Percentiles rank a stretch among this genome's conserved stretches.
Evolutionary conservation across 1,140 invertebrate genomes (phyloP).

Genomic region (Pseudomyrmex pallidus): DNA sequence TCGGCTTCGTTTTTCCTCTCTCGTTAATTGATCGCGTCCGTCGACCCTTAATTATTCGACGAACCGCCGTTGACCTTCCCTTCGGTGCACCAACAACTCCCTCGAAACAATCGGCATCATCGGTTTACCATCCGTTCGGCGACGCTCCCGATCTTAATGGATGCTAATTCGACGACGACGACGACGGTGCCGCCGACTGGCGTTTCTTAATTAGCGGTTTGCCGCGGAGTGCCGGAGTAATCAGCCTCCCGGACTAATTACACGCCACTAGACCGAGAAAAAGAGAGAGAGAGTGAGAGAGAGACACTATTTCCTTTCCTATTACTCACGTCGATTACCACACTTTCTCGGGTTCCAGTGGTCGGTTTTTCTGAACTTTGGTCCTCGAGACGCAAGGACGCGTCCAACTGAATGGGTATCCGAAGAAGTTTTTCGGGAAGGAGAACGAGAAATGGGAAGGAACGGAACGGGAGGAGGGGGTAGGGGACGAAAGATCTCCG

Average conservation of each 20-base stretch:
- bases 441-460: background rate
- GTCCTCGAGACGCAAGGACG: slow-evolving; percentile 22
- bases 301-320: slow-evolving; percentile 31
- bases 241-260: slow-evolving; percentile 71
- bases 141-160: slow-evolving; percentile 70
- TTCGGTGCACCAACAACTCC: slow-evolving; percentile 7
- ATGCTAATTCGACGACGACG: slow-evolving; percentile 73
- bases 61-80: slow-evolving; percentile 57
- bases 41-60: slow-evolving; percentile 75
- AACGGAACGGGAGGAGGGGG: background rate
- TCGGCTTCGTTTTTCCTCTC: slow-evolving; percentile 58
- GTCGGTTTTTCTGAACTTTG: slow-evolving; percentile 36
- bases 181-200: slow-evolving; percentile 71
- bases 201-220: slow-evolving; percentile 75
- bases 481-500: slow-evolving; percentile 48
- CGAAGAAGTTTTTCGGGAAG: background rate
- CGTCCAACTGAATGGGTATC: slow-evolving; percentile 3
- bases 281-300: slow-evolving; percentile 15
- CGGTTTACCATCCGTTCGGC: slow-evolving; percentile 59
- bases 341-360: slow-evolving; percentile 25
- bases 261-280: slow-evolving; percentile 61
- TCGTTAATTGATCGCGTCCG: slow-evolving; percentile 72
- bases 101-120: slow-evolving; percentile 46
- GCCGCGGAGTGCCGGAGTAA: slow-evolving; percentile 62
- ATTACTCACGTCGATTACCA: background rate